These are phyloP conservation scores for Proterorhinus semilunaris DNA, from an alignment of 2,113 vertebrate species.

Conservation along the genomic window DNA sequence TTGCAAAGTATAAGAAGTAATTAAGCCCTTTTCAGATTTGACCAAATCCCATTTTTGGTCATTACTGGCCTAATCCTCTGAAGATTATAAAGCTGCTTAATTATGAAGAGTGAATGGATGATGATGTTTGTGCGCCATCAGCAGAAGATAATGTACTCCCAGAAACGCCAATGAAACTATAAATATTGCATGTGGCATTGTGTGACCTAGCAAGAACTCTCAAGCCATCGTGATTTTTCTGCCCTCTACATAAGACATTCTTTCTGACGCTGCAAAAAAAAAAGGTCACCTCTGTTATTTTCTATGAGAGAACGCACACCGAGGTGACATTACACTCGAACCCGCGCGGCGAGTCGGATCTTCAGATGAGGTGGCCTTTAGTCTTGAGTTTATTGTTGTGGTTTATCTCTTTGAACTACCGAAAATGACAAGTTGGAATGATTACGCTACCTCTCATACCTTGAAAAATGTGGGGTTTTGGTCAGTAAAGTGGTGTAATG, in stretches of 20 bases:
- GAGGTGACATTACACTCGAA: too few species aligned
- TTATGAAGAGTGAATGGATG: constrained; percentile 41
- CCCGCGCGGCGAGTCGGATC: too few species aligned
- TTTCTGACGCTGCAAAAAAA: too few species aligned
- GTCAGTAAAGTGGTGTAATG: neutral
- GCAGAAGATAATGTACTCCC: neutral
- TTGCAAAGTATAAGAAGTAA: constrained; percentile 66
- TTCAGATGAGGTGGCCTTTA: neutral
- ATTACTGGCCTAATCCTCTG: constrained; percentile 62
- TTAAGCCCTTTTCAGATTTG: constrained; percentile 69
- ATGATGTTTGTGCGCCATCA: constrained; percentile 33
- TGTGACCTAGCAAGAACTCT: neutral
- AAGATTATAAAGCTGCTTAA: constrained; percentile 59
- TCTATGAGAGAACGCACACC: too few species aligned
- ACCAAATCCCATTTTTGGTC: constrained; percentile 63
- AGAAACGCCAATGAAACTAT: neutral
- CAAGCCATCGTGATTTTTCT: too few species aligned
- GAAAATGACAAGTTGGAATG: too few species aligned
- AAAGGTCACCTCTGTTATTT: too few species aligned
- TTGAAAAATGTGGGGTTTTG: neutral
- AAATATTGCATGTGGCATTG: neutral
- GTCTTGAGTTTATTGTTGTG: neutral
- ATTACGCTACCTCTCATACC: too few species aligned
- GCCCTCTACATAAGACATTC: too few species aligned
- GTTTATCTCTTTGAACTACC: too few species aligned